These are phyloP conservation scores for Clarias batrachus DNA, from an alignment of 2,113 vertebrate species.

Conservation along the genomic window DNA sequence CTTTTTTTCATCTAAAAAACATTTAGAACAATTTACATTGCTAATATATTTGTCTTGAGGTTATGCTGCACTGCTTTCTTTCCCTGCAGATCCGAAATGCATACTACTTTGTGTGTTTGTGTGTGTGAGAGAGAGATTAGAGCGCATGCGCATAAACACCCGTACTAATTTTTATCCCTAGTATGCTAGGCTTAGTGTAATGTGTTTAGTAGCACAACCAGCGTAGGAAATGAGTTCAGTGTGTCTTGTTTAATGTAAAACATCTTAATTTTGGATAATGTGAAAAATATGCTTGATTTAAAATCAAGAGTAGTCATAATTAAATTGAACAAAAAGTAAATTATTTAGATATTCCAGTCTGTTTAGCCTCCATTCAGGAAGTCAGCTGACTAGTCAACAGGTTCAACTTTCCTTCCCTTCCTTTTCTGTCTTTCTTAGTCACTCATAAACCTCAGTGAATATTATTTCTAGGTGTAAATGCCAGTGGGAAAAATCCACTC, in stretches of 20 bases:
- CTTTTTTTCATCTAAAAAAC: not conserved
- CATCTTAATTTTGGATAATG: not conserved
- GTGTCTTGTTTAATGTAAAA: not conserved
- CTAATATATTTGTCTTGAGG: too few species aligned
- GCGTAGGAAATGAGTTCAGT: not conserved
- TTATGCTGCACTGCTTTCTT: not conserved
- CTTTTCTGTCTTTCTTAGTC: not conserved
- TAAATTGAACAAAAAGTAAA: not conserved
- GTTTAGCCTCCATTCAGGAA: not conserved
- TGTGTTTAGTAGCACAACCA: too few species aligned
- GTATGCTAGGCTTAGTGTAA: not conserved
- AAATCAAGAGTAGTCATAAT: not conserved
- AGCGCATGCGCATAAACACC: not conserved
- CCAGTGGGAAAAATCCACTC: not conserved
- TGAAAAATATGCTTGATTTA: not conserved
- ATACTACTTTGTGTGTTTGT: not conserved
- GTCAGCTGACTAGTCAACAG: slow-evolving; percentile 50
- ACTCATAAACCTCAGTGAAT: not conserved
- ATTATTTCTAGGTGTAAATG: not conserved
- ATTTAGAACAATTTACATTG: not conserved
- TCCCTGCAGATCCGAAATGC: not conserved
- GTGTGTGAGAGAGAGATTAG: too few species aligned
- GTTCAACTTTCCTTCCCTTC: slow-evolving; percentile 16
- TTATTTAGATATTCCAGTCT: not conserved
- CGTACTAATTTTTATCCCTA: not conserved